Percentiles rank a stretch among this genome's conserved stretches.
Evolutionary conservation across 2,888 invertebrate genomes (phyloP).

Genomic region (Drosophila buzzatii): DNA sequence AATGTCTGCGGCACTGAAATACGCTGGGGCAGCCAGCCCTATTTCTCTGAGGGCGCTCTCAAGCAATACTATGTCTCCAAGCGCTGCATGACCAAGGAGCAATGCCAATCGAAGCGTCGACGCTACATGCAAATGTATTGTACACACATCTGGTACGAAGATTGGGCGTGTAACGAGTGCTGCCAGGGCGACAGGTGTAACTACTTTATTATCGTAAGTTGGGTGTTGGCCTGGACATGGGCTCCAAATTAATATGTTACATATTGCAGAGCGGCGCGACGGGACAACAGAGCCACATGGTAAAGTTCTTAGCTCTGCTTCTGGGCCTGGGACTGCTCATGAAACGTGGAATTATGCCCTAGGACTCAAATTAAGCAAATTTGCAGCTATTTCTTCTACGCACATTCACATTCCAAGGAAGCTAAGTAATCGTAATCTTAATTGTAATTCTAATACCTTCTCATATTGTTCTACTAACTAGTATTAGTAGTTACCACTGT

Average conservation of each 20-base stretch:
- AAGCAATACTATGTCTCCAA: constrained; percentile 98
- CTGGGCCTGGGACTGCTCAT: constrained; percentile 33
- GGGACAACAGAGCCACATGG: constrained; percentile 2
- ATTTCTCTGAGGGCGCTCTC: constrained; percentile 96
- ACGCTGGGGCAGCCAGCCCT: constrained; percentile 96
- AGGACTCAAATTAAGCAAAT: constrained; percentile 15
- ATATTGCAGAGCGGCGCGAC: constrained; percentile 61
- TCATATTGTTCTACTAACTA: constrained; percentile 24
- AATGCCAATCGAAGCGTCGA: constrained; percentile 90
- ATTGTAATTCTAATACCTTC: constrained; percentile 17
- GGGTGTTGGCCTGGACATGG: constrained; percentile 10
- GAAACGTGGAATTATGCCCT: constrained; percentile 16
- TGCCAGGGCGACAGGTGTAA: constrained; percentile 98
- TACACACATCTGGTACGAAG: constrained; percentile 97
- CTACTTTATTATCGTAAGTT: constrained; percentile 96
- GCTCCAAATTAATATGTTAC: background rate
- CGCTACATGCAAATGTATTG: constrained; percentile 90
- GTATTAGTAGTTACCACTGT: constrained; percentile 27
- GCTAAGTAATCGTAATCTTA: constrained; percentile 34
- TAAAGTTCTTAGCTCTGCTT: constrained; percentile 10
- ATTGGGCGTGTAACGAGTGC: constrained; percentile 98
- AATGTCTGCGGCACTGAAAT: constrained; percentile 90
- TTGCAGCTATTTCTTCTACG: background rate
- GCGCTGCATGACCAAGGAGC: constrained; percentile 92
- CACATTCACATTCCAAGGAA: constrained; percentile 31